Conservation (phyloP, 1,140 invertebrate genomes). For the Trichogramma pretiosum region DNA sequence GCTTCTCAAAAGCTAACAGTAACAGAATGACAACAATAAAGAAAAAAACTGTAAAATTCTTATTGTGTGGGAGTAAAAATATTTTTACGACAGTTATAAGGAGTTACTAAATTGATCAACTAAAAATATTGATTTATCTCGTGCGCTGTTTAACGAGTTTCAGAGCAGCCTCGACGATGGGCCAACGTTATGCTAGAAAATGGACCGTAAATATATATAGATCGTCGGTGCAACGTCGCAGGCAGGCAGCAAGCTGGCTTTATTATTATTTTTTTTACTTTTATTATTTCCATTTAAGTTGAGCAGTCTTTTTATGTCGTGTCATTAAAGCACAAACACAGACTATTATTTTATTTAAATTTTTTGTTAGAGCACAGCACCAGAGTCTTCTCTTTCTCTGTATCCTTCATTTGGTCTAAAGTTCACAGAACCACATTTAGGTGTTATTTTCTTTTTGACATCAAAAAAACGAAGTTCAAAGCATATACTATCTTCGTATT, state of each 20-base stretch:
- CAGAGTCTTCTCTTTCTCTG: constrained; percentile 17
- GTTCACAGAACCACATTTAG: constrained; percentile 19
- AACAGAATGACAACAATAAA: constrained; percentile 13
- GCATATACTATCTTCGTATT: constrained; percentile 15
- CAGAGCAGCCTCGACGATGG: constrained; percentile 17
- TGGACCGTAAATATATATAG: constrained; percentile 3
- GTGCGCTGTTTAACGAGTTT: constrained; percentile 11
- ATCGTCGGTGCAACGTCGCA: constrained; percentile 25
- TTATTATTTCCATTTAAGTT: too few species aligned
- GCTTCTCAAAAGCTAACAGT: constrained; percentile 4
- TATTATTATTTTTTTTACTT: constrained; percentile 17
- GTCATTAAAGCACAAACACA: constrained; percentile 26
- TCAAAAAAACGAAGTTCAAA: constrained; percentile 19
- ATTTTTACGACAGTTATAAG: constrained; percentile 7
- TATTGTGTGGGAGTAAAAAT: constrained; percentile 8
- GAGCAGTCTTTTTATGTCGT: constrained; percentile 26
- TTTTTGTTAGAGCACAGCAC: constrained; percentile 18
- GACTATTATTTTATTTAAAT: constrained; percentile 19
- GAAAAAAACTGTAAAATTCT: constrained; percentile 1
- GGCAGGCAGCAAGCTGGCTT: constrained; percentile 46
- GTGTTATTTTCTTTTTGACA: constrained; percentile 19
- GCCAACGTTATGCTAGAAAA: constrained; percentile 21
- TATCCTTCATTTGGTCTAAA: constrained; percentile 13
- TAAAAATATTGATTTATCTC: constrained; percentile 11
- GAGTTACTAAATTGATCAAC: constrained; percentile 11